Base-by-base conservation (phyloP, 2,888 invertebrate genomes). In the Tanypteryx hageni region DNA sequence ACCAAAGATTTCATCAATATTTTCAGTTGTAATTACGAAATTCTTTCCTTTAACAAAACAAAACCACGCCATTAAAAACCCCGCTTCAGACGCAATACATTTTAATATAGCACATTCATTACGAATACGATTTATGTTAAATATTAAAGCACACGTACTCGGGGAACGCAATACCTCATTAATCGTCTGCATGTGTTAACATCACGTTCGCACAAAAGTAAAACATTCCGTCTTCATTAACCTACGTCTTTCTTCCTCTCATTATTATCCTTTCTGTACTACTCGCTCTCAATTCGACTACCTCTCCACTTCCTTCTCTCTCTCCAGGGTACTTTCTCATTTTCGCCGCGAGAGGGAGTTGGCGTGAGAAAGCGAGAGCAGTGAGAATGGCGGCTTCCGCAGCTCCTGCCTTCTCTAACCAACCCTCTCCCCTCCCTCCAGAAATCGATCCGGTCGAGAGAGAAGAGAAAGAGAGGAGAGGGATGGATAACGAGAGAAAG, bases 131-230 rank as follows among this genome's bases (percentile, higher is more conserved):
- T 27, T 44, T 44, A 44, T 44, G 44, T 76, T 76, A 76, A 76
- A 27, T n/a, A 27, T 76, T 76, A 76, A 76, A 76, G 76, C 2
- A 27, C 22, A 27, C 76, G 76, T n/a, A n/a, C n/a, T n/a, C n/a
- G n/a, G n/a, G n/a, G n/a, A n/a, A 76, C 76, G 76, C 76, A 76
- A 76, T 76, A 22, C 76, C 22, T 76, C 76, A 76, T 76, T 76
- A 76, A 76, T 76, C 76, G 27, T 76, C n/a, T 2, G 27, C 76
- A 22, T n/a, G 13, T n/a, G 76, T 22, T 27, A 76, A 27, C 27
- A 76, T 27, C 76, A 22, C 76, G 27, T 27, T 27, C 14, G 76
- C 76, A 27, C 22, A 76, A 76, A 10, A 76, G 76, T 27, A 11
- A 27, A 76, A 76, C 22, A 76, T 76, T 76, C 76, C 76, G 22